Evolutionary conservation across 2,113 vertebrate species (phyloP).

Genomic region (Coturnix japonica): DNA sequence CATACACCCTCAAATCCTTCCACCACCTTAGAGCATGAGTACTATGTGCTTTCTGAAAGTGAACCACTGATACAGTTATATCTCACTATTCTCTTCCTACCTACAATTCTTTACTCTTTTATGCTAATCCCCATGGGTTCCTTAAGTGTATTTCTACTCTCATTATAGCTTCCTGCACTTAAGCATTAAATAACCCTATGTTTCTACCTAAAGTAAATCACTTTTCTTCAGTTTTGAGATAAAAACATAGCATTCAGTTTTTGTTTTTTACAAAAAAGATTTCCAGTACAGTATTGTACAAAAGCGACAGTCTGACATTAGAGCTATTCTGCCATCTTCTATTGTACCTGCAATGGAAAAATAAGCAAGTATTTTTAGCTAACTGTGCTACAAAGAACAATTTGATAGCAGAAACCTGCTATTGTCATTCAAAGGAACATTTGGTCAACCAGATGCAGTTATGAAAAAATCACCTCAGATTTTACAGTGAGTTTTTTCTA

Average conservation of each 20-base stretch:
- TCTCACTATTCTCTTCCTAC: not conserved
- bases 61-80: not conserved
- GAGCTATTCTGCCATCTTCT: slow-evolving; percentile 10
- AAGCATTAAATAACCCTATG: not conserved
- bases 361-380: slow-evolving; percentile 23
- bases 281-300: not conserved
- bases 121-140: not conserved
- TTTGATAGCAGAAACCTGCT: slow-evolving; percentile 16
- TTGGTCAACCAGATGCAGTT: slow-evolving; percentile 35
- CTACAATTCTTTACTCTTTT: not conserved
- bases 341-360: not conserved
- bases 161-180: slow-evolving; percentile 13
- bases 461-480: slow-evolving; percentile 27
- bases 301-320: not conserved
- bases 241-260: not conserved
- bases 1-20: not conserved
- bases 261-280: not conserved
- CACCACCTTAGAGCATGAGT: not conserved
- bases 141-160: not conserved
- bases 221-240: slow-evolving; percentile 14
- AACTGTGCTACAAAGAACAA: not conserved
- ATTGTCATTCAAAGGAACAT: slow-evolving; percentile 34
- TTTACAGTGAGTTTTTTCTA: slow-evolving; percentile 22
- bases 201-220: not conserved
- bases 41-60: not conserved